These are phyloP conservation scores for Reinhardtius hippoglossoides DNA, from an alignment of 2,113 vertebrate species.

Conservation along the genomic window DNA sequence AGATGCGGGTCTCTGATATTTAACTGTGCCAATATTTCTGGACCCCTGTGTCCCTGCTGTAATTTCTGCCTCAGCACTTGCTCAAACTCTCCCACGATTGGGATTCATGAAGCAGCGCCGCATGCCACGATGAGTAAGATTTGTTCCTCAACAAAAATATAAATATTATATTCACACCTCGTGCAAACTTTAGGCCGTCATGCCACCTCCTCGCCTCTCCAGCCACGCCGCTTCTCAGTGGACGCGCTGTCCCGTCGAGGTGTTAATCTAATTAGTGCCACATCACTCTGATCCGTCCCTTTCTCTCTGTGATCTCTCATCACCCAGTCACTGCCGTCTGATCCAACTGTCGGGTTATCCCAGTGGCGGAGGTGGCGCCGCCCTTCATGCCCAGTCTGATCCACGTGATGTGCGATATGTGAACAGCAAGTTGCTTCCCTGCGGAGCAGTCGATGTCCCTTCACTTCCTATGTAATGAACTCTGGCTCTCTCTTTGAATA, in stretches of 20 bases:
- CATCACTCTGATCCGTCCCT: constrained; percentile 3
- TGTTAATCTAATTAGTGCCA: constrained; percentile 38
- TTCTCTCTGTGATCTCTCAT: constrained; percentile 2
- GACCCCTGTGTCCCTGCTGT: no score
- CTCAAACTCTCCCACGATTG: neutral
- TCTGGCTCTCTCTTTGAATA: no score
- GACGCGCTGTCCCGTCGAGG: neutral
- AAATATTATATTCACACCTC: neutral
- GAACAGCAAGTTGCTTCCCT: neutral
- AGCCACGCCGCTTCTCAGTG: neutral
- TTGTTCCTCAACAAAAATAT: neutral
- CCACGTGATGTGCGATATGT: neutral
- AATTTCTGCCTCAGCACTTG: no score
- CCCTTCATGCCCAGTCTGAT: neutral
- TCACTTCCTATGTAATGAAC: neutral
- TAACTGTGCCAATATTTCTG: no score
- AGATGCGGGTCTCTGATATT: no score
- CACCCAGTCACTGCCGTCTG: neutral
- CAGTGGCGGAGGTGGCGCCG: neutral
- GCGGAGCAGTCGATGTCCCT: neutral
- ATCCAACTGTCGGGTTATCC: neutral
- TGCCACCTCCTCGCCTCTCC: constrained; percentile 3
- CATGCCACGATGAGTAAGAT: neutral
- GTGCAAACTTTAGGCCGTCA: neutral
- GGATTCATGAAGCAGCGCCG: neutral